Conservation (phyloP, 2,888 invertebrate genomes). For the Helicoverpa assulta region DNA sequence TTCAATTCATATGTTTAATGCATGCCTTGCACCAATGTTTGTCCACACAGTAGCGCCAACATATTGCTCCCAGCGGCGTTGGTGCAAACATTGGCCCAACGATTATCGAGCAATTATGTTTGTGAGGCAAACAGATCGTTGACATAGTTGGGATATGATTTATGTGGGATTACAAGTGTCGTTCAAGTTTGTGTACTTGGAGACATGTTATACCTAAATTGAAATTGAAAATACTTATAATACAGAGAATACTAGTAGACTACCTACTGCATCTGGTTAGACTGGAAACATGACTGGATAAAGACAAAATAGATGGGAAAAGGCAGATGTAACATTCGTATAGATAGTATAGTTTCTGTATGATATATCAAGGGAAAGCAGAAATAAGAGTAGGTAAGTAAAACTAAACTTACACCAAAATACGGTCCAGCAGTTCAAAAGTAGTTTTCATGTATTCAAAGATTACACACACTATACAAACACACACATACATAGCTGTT, state of each 20-base stretch:
- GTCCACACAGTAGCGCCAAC: slow-evolving; percentile 36
- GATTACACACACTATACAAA: not conserved
- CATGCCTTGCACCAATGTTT: slow-evolving; percentile 36
- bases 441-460: not conserved
- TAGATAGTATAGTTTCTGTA: too few species aligned
- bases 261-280: too few species aligned
- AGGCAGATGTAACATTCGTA: too few species aligned
- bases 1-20: slow-evolving; percentile 15
- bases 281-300: too few species aligned
- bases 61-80: slow-evolving; percentile 30
- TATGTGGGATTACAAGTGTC: too few species aligned
- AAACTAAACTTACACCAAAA: too few species aligned
- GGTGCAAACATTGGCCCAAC: slow-evolving; percentile 37
- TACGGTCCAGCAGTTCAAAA: not conserved
- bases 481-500: slow-evolving; percentile 9
- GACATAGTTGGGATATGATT: not conserved
- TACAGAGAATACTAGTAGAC: too few species aligned
- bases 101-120: slow-evolving; percentile 36
- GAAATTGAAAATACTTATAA: too few species aligned
- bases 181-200: not conserved
- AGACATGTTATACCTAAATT: not conserved
- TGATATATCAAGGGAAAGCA: too few species aligned
- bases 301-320: too few species aligned
- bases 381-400: too few species aligned
- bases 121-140: slow-evolving; percentile 29